These are phyloP conservation scores for Pandemis corylana DNA, from an alignment of 2,888 invertebrate species.

Conservation along the genomic window DNA sequence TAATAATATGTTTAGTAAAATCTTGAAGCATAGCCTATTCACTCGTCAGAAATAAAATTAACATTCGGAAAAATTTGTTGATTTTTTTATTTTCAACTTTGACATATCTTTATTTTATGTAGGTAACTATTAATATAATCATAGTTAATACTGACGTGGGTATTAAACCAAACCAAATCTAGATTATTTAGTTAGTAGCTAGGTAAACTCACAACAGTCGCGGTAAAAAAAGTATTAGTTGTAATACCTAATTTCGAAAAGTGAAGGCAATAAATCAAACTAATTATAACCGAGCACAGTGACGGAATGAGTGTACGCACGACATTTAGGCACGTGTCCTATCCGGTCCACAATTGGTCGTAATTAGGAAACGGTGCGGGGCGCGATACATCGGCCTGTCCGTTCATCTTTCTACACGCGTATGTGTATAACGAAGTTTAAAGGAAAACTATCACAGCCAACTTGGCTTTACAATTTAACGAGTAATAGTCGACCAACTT, in stretches of 20 bases:
- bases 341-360: slow-evolving; percentile 82
- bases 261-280: slow-evolving; percentile 17
- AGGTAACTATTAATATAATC: too few species aligned
- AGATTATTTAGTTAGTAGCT: neutral
- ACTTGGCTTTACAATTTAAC: too few species aligned
- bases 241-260: neutral
- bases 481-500: too few species aligned
- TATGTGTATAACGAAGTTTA: neutral
- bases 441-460: too few species aligned
- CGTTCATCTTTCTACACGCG: slow-evolving; percentile 6
- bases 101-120: too few species aligned
- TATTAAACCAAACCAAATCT: too few species aligned
- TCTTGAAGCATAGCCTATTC: too few species aligned
- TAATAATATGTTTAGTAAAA: too few species aligned
- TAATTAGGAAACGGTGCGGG: slow-evolving; percentile 81
- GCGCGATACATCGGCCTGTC: slow-evolving; percentile 55
- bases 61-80: too few species aligned
- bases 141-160: too few species aligned
- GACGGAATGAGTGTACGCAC: slow-evolving; percentile 69
- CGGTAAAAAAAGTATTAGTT: neutral
- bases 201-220: neutral
- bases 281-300: slow-evolving; percentile 60
- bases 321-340: slow-evolving; percentile 83
- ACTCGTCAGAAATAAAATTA: too few species aligned
- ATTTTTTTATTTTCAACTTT: too few species aligned